Base-by-base conservation (phyloP, 1,140 invertebrate species). In the Venustaconcha ellipsiformis region DNA sequence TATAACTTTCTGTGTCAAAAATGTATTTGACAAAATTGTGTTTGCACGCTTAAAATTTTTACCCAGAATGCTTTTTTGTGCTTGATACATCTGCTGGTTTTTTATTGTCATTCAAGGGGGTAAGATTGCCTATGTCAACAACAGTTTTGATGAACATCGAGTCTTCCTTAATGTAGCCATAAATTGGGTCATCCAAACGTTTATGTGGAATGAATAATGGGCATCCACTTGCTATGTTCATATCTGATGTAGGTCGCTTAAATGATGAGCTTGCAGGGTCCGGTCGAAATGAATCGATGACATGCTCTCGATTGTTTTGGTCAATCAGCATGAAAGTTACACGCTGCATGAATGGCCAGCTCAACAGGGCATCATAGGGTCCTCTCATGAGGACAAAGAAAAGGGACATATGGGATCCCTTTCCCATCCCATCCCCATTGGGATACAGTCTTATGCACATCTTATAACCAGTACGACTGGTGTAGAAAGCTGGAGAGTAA, bases 401-500 rank as follows among this genome's bases (percentile, higher is more conserved):
- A 17, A 90, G 73, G 1, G 88, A 89, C 11, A 89, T 70, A 73
- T 89, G 86, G 0, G 87, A 81, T 12, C 83, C 82, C 74, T 90
- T 88, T 0, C 88, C 88, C 77, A 88, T 87, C 2, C 95, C 92
- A 82, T 93, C 92, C 0, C 93, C 92, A 56, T 94, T 95, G 67
- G 96, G 92, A 88, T 96, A 96, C 14, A 97, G 90, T 18, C 95
- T 91, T 0, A 94, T 92, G 88, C 95, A 96, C 87, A 97, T 94
- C 89, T 94, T 95, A 88, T 97, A 97, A n/a, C 88, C 88, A 56
- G 78, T 74, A 30, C 77, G 72, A 0, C 80, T 78, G 14, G 88
- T 89, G 75, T 85, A 90, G 74, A 90, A 89, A 15, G 84, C 79
- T 17, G 84, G 83, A 0, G 88, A 88, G 71, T 88, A 90, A 15